A percentile compares a stretch with the other conserved stretches of the same genome.
Evolutionary conservation across 2,888 invertebrate genomes (phyloP).

Genomic region (Tenthredo distinguenda): DNA sequence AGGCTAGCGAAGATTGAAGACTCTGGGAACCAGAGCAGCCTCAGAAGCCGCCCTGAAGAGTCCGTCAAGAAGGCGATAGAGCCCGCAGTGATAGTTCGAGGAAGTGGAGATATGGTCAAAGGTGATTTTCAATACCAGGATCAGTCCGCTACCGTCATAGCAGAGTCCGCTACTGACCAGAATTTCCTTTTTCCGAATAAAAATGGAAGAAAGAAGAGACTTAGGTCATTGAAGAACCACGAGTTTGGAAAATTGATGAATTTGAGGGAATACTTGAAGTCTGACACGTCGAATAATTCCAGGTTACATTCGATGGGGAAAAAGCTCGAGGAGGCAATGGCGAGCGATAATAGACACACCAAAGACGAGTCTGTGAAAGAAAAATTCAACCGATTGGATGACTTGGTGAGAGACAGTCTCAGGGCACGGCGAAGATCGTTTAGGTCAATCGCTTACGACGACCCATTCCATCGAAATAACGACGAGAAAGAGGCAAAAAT

Average conservation of each 20-base stretch:
- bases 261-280: neutral
- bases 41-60: neutral
- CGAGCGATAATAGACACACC: neutral
- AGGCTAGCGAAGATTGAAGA: neutral
- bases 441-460: constrained; percentile 55
- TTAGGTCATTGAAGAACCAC: neutral
- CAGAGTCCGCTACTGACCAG: constrained; percentile 29
- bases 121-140: constrained; percentile 50
- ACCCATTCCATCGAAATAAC: constrained; percentile 48
- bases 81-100: neutral
- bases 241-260: neutral
- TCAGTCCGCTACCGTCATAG: constrained; percentile 44
- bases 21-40: too few relatives aligned
- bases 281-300: neutral
- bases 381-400: constrained; percentile 29
- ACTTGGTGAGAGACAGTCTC: constrained; percentile 22
- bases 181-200: constrained; percentile 12
- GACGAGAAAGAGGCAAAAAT: constrained; percentile 57
- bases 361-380: neutral
- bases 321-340: neutral
- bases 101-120: constrained; percentile 14
- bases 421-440: constrained; percentile 49
- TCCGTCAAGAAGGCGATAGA: neutral
- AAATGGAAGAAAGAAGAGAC: constrained; percentile 5
- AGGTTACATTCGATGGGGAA: neutral